Evolutionary conservation across 1,140 invertebrate genomes (phyloP), one percentile per base, ranked within the genome.

Genomic region (Asobara japonica): DNA sequence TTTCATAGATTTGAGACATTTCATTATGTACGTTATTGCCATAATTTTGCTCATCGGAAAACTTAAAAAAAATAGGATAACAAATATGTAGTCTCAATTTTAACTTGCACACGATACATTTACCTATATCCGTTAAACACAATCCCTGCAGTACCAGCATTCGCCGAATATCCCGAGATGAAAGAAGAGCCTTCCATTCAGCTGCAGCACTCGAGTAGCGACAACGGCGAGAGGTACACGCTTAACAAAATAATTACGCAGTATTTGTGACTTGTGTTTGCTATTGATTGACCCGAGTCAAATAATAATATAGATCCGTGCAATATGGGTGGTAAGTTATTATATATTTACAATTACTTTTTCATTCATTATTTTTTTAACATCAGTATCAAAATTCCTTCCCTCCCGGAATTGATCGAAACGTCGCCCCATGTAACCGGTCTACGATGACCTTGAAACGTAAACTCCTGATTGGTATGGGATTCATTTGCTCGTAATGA

Each of bases 391-490:
- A n/a, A 13, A 56, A 27, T 20, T 51, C 20, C 2, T 7, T 18
- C 45, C n/a, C n/a, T 16, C 4, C 51, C 18, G 1, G 11, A 25
- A 56, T 56, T 56, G 22, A 25, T 27, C 45, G 11, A 56, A 56
- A 27, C 51, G 13, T 25, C 22, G 51, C 11, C 41, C 20, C 13
- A 7, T 25, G 74, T 65, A 80, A 81, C 79, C 80, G 73, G 76
- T 84, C 78, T 81, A 79, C 79, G 82, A 83, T 86, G 82, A 84
- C 84, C 84, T 85, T 85, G 81, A 78, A 77, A 76, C 30, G 65
- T 78, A 75, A 76, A 76, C 33, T 72, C 18, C 4, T 56, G 2
- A 56, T 56, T 56, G 20, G 22, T 0, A 56, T 25, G 20, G 74
- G 74, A 73, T 62, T 65, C 29, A 51, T 20, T 66, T 72, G 20